Conservation (phyloP, 2,113 vertebrate species). For the Sula dactylatra region DNA sequence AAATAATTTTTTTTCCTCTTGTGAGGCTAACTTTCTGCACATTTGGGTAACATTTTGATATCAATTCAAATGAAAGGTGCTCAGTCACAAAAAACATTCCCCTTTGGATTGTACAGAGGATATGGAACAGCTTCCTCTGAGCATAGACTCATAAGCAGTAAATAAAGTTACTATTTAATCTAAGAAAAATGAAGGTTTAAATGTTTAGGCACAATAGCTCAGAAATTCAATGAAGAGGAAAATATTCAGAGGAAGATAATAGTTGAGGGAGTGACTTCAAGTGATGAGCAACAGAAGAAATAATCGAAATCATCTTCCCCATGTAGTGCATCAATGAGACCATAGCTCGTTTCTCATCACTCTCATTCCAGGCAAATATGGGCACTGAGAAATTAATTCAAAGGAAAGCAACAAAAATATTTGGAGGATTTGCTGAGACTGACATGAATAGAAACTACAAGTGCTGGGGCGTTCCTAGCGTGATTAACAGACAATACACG, state of each 20-base stretch:
- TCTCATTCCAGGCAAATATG: not conserved
- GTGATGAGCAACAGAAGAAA: not conserved
- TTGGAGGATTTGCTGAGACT: not conserved
- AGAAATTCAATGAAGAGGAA: not conserved
- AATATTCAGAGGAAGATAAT: not conserved
- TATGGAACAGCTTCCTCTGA: not conserved
- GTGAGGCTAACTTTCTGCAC: not conserved
- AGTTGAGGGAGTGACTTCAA: not conserved
- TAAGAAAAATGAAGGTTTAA: not conserved
- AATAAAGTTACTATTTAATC: slow-evolving; percentile 14
- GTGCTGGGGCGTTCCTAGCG: not conserved
- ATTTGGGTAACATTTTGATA: not conserved
- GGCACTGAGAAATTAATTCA: not conserved
- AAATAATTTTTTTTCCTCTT: not conserved
- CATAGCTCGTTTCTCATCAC: not conserved
- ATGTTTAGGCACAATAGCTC: not conserved
- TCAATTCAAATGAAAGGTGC: not conserved
- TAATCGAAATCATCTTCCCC: not conserved
- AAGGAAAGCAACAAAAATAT: not conserved
- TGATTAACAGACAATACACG: not conserved
- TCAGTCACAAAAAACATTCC: not conserved
- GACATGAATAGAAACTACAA: not conserved
- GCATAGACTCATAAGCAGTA: not conserved
- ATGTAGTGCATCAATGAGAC: not conserved
- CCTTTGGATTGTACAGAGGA: not conserved